These are phyloP conservation scores for Bimastos eiseni DNA, from an alignment of 2,888 invertebrate genomes.

Conservation along the genomic window DNA sequence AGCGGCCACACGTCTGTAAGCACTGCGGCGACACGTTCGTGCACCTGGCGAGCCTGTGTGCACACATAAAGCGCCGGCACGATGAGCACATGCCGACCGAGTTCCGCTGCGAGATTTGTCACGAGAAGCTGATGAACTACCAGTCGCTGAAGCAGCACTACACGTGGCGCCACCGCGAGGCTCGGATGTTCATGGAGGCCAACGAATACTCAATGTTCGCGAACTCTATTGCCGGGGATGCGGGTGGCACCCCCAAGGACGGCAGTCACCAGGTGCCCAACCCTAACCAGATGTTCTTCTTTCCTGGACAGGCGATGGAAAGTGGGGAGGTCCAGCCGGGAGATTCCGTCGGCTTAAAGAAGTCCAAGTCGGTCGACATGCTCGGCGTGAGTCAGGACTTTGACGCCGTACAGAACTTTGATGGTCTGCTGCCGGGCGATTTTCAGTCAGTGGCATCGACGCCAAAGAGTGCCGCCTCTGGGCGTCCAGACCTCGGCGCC, in stretches of 20 bases:
- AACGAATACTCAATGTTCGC: constrained; percentile 17
- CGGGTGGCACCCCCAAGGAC: neutral
- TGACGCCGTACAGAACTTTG: neutral
- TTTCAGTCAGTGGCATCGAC: neutral
- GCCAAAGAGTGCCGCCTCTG: neutral
- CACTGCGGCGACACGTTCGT: constrained; percentile 44
- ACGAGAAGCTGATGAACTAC: constrained; percentile 43
- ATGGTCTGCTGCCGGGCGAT: neutral
- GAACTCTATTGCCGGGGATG: neutral
- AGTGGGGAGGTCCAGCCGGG: neutral
- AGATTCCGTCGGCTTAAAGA: neutral
- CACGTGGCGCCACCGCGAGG: constrained; percentile 42
- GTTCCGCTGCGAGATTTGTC: constrained; percentile 42
- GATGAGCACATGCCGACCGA: constrained; percentile 42
- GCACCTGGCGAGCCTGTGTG: constrained; percentile 44
- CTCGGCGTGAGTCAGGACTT: neutral
- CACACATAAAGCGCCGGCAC: constrained; percentile 44
- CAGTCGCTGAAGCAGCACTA: constrained; percentile 46
- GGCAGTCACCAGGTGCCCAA: neutral
- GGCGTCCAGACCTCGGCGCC: neutral
- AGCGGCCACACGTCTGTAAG: constrained; percentile 44
- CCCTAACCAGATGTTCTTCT: constrained; percentile 22
- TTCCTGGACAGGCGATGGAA: neutral
- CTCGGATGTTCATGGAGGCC: constrained; percentile 14
- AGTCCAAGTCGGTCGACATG: neutral